Evolutionary conservation across 2,888 invertebrate genomes (phyloP).

Genomic region (Phortica okadai): DNA sequence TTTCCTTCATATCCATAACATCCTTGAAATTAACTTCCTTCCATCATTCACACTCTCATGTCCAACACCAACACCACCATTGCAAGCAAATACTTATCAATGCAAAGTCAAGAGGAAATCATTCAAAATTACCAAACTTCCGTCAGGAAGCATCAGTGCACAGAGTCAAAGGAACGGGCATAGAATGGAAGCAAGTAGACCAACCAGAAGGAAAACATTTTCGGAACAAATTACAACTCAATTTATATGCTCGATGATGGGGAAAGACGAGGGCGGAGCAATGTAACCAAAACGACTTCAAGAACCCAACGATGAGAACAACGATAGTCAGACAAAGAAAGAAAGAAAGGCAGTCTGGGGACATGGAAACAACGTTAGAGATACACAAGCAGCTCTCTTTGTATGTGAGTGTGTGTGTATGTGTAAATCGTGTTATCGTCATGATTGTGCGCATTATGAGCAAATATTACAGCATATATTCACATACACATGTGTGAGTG

Average conservation of each 20-base stretch:
- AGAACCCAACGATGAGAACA: background rate
- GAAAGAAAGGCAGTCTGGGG: background rate
- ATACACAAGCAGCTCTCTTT: slow-evolving; percentile 5
- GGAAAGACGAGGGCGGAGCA: background rate
- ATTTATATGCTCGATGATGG: slow-evolving; percentile 56
- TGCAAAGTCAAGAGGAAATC: slow-evolving; percentile 42
- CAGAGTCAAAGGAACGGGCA: slow-evolving; percentile 10
- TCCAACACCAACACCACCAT: background rate
- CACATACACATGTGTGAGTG: slow-evolving; percentile 3
- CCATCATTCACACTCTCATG: background rate
- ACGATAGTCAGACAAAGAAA: slow-evolving; percentile 20
- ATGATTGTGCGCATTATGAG: slow-evolving; percentile 67
- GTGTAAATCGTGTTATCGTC: slow-evolving; percentile 56
- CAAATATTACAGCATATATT: slow-evolving; percentile 32
- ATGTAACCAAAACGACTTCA: slow-evolving; percentile 17
- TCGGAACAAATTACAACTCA: slow-evolving; percentile 61
- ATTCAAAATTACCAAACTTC: slow-evolving; percentile 37
- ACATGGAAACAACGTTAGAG: background rate
- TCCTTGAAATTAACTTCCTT: slow-evolving; percentile 24
- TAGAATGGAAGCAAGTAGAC: background rate
- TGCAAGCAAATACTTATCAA: slow-evolving; percentile 44
- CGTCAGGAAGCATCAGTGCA: slow-evolving; percentile 33
- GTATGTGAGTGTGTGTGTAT: background rate
- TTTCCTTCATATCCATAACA: slow-evolving; percentile 9
- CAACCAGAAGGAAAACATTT: slow-evolving; percentile 15